Base-by-base conservation (phyloP, 2,113 vertebrate genomes). In the Otocyon megalotis region DNA sequence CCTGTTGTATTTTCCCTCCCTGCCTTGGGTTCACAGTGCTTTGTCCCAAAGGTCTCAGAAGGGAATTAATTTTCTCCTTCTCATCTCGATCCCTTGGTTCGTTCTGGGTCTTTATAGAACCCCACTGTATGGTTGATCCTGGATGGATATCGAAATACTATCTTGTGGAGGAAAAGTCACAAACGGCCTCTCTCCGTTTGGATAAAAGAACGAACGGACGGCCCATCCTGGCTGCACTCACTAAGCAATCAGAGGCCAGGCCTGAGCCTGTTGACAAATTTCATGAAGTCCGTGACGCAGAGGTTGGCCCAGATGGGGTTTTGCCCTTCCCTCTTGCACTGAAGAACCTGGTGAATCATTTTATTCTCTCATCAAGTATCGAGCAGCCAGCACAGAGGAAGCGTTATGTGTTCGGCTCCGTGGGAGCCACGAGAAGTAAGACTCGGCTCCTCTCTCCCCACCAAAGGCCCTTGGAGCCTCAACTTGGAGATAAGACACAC, bases 401-500 rank as follows among this genome's bases (percentile, higher is more conserved):
- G 2, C 35, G 0, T 15, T 1, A 8, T 8, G 15, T 37, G 12
- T 7, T 37, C 24, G 54, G 67, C 79, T 60, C 77, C 7, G 0
- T 22, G 17, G 71, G 77, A 80, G 85, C 67, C 6, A 5, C 4
- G 30, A 13, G 48, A 86, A 54, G 14, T 12, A n/a, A 65, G 77
- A 48, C 28, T 24, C 30, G 15, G 69, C 2, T 58, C 65, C 50
- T 22, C 16, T 37, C 32, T 43, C 13, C 11, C n/a, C 5, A 43
- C 15, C 26, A 22, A 4, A 4, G 80, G 35, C 6, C 0, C 6
- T 28, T 8, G 11, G 76, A n/a, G 5, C 74, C 69, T 26, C 19
- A 9, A 0, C 22, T 1, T 11, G 37, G 50, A 63, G n/a, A 15
- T 0, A 3, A 56, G 43, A n/a, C 16, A 2, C 0, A 0, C 32